These are phyloP conservation scores for Hestina assimilis DNA, from an alignment of 1,140 invertebrate species.

Conservation along the genomic window DNA sequence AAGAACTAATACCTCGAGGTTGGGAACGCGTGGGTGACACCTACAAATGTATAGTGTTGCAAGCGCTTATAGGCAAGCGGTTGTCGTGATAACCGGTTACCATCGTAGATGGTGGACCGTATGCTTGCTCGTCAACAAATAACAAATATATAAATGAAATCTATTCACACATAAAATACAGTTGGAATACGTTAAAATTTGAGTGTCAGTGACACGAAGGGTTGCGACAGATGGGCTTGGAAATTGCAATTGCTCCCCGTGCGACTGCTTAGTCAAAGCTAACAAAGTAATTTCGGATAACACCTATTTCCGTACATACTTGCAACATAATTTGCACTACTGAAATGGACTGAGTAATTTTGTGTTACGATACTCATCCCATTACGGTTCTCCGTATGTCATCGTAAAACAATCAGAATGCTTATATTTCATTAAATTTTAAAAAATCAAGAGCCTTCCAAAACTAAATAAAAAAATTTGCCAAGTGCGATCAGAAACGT, in stretches of 20 bases:
- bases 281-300: slow-evolving; percentile 3
- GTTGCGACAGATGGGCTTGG: background rate
- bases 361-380: background rate
- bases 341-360: background rate
- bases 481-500: too few relatives aligned
- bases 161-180: background rate
- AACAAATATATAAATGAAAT: background rate
- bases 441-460: too few relatives aligned
- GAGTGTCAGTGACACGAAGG: slow-evolving; percentile 6
- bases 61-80: too few relatives aligned
- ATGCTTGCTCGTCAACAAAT: background rate
- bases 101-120: background rate
- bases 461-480: too few relatives aligned
- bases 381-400: too few relatives aligned
- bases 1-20: too few relatives aligned
- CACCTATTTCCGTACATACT: background rate
- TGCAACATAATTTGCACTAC: background rate
- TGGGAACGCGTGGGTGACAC: too few relatives aligned
- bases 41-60: too few relatives aligned
- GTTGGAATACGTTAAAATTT: background rate
- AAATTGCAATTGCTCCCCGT: background rate
- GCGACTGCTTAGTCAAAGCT: background rate
- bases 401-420: too few relatives aligned
- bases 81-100: too few relatives aligned
- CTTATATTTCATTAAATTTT: background rate